Conservation (phyloP, 2,797 vertebrate genomes). For the Onychomys arenicola region DNA sequence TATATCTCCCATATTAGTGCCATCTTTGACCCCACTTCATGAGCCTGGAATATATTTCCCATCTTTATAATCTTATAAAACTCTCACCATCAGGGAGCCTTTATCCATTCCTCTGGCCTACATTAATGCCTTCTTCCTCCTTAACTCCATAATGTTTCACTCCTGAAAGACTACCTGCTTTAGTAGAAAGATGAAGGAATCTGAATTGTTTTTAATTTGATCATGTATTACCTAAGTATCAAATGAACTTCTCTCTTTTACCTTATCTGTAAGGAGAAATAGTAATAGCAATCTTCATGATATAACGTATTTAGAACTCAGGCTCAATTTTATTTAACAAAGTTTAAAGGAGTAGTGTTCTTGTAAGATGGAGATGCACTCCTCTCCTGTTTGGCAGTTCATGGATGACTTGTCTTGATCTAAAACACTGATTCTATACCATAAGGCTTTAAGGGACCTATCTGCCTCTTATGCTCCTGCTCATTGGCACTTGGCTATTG, state of each 20-base stretch:
- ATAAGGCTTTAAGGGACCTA: neutral
- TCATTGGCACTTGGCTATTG: neutral
- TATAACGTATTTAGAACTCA: neutral
- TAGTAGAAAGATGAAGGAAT: neutral
- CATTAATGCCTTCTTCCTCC: neutral
- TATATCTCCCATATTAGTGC: neutral
- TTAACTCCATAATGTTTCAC: neutral
- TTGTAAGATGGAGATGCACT: constrained; percentile 26
- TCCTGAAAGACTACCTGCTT: neutral
- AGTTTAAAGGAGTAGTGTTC: neutral
- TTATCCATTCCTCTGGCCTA: neutral
- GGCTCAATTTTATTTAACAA: neutral
- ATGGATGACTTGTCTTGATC: neutral
- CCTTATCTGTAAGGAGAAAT: neutral
- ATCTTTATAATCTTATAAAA: neutral
- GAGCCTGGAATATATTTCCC: neutral
- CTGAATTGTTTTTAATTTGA: constrained; percentile 1
- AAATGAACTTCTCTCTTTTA: constrained; percentile 2
- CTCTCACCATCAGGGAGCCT: neutral
- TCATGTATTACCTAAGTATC: neutral
- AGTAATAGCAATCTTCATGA: neutral
- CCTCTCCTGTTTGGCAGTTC: neutral
- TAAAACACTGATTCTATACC: neutral
- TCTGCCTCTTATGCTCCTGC: neutral
- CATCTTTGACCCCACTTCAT: neutral